Conservation (phyloP, 2,113 vertebrate genomes). For the Phodopus roborovskii region DNA sequence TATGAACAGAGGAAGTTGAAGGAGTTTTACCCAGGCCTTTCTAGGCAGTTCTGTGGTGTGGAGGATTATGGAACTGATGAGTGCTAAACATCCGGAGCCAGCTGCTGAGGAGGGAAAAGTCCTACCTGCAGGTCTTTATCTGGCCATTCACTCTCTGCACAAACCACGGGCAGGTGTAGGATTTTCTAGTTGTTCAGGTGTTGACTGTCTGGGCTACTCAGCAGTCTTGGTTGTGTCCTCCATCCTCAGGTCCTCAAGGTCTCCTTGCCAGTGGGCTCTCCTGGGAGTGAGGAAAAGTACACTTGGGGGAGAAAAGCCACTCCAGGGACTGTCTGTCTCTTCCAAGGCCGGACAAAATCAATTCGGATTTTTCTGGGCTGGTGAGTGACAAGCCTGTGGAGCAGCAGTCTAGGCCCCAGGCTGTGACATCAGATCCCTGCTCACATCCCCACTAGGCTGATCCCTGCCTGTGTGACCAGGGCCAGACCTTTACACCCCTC, state of each 20-base stretch:
- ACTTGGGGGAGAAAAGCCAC: neutral
- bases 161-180: fast-evolving
- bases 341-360: slow-evolving; percentile 29
- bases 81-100: neutral
- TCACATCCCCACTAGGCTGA: neutral
- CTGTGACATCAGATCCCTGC: neutral
- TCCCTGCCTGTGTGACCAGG: neutral
- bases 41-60: neutral
- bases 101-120: neutral
- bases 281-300: neutral
- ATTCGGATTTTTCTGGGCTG: neutral
- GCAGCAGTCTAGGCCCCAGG: neutral
- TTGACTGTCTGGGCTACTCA: neutral
- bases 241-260: neutral
- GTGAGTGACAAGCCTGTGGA: neutral
- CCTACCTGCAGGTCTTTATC: neutral
- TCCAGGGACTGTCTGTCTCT: neutral
- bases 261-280: neutral
- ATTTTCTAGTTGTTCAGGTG: neutral
- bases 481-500: neutral
- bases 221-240: neutral
- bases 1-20: neutral
- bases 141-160: neutral
- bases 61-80: neutral
- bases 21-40: neutral